phyloP scores from a whole-genome alignment of 2,888 invertebrate genomes.

The Lumbricus terrestris region DNA sequence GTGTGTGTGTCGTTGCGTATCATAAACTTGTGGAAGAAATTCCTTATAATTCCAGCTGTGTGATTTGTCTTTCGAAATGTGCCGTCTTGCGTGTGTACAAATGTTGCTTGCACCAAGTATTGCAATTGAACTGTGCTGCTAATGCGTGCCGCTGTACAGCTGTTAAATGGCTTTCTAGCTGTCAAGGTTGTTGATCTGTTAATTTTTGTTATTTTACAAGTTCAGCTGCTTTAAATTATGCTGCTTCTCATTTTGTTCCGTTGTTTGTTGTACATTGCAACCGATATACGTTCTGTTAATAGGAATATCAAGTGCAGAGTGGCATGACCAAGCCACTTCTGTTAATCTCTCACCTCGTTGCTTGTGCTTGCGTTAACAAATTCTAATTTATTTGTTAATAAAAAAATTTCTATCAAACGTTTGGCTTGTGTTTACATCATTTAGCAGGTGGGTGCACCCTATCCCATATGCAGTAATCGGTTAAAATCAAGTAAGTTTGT shows the following conservation, averaged over 20 bases:
- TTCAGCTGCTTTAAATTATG: not conserved
- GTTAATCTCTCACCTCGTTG: not conserved
- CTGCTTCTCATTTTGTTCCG: not conserved
- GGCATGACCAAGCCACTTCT: not conserved
- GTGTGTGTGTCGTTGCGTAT: no score
- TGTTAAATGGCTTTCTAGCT: not conserved
- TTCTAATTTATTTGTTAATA: slow-evolving; percentile 20
- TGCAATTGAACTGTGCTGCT: not conserved
- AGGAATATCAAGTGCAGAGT: not conserved
- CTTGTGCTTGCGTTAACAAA: not conserved
- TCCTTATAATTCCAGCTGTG: not conserved
- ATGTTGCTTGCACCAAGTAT: not conserved
- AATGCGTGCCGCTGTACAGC: not conserved
- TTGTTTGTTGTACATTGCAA: not conserved
- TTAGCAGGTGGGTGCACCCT: not conserved
- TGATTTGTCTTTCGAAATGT: not conserved
- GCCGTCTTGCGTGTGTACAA: not conserved
- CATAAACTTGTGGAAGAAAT: not conserved
- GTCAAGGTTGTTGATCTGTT: not conserved
- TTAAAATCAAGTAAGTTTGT: not conserved
- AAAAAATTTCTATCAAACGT: not conserved
- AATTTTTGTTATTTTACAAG: not conserved
- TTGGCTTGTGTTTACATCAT: not conserved
- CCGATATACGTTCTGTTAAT: not conserved
- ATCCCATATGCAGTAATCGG: not conserved